phyloP scores from a whole-genome alignment of 92 coral and sea anemone genomes.

The Actinernus sp. region DNA sequence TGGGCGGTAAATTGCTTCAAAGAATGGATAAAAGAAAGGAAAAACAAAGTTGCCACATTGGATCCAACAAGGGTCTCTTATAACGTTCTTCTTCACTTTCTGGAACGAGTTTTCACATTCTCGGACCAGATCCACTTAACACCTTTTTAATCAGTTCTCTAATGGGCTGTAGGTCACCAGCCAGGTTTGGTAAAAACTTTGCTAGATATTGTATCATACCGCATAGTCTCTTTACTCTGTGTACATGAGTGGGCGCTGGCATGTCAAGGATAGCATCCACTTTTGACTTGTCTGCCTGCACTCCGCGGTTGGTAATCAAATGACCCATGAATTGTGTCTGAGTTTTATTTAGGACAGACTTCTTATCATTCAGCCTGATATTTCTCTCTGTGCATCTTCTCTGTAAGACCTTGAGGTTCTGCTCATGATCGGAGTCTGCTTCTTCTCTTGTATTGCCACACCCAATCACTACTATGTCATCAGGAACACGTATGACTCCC shows the following conservation, averaged over 20 bases:
- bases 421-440: slow-evolving; percentile 24
- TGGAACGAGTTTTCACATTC: slow-evolving; percentile 40
- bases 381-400: slow-evolving; percentile 10
- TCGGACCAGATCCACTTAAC: slow-evolving; percentile 41
- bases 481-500: slow-evolving; percentile 33
- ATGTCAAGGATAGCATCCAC: slow-evolving; percentile 47
- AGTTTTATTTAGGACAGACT: slow-evolving; percentile 11
- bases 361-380: slow-evolving; percentile 27
- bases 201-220: slow-evolving; percentile 65
- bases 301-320: slow-evolving; percentile 39
- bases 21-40: no score
- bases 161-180: slow-evolving; percentile 41
- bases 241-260: slow-evolving; percentile 59
- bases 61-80: neutral
- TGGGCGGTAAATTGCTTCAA: no score
- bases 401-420: neutral
- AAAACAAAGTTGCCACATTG: no score
- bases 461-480: slow-evolving; percentile 43
- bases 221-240: slow-evolving; percentile 51
- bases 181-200: slow-evolving; percentile 53
- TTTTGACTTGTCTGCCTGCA: slow-evolving; percentile 32
- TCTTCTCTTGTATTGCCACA: slow-evolving; percentile 19
- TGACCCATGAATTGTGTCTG: slow-evolving; percentile 37
- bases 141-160: slow-evolving; percentile 42
- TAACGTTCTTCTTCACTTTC: slow-evolving; percentile 13